Base-by-base conservation (phyloP, 2,888 invertebrate species). In the Synergus laeviventris region DNA sequence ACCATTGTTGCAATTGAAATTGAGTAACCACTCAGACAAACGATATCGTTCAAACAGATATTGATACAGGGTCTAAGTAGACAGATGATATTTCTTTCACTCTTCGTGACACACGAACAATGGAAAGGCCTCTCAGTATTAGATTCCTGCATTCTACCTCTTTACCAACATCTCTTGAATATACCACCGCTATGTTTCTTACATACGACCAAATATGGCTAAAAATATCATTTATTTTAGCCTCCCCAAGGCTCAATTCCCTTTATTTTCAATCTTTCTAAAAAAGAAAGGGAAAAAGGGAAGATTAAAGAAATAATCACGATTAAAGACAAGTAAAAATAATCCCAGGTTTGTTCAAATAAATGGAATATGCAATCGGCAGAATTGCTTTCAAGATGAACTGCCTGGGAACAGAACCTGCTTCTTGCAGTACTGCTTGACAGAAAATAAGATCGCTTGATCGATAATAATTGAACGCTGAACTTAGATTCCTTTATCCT, bases 101-200 rank as follows among this genome's bases (percentile, higher is more conserved):
- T 70, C 70, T 70, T 70, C n/a, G 70, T 70, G 70, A 70, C 70
- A 49, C 16, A 70, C 66, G 4, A 49, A 70, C 70, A 70, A 70
- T 49, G 70, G 49, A 49, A 70, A 70, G 38, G n/a, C 18, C 62
- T 62, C 11, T 62, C 3, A 62, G 45, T 24, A 70, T 70, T 70
- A 70, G 66, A 70, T 70, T 49, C 31, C 49, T 70, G 49, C n/a
- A 45, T 31, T 70, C 21, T n/a, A 24, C 24, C 31, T 45, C 14
- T 70, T 9, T 70, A 1, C 49, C 16, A 64, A 39, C 39, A 39
- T 42, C 39, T 12, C 39, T 39, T 64, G n/a, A 39, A 39, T 38
- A 39, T 38, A 16, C 31, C 7, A 38, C 24, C 9, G 61, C 61
- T n/a, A 64, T 64, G 2, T 64, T 14, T 42, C 21, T 42, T 42